Evolutionary conservation across 1,140 invertebrate species (phyloP), one percentile per base, ranked within the genome.

Genomic region (Bombyx mandarina): DNA sequence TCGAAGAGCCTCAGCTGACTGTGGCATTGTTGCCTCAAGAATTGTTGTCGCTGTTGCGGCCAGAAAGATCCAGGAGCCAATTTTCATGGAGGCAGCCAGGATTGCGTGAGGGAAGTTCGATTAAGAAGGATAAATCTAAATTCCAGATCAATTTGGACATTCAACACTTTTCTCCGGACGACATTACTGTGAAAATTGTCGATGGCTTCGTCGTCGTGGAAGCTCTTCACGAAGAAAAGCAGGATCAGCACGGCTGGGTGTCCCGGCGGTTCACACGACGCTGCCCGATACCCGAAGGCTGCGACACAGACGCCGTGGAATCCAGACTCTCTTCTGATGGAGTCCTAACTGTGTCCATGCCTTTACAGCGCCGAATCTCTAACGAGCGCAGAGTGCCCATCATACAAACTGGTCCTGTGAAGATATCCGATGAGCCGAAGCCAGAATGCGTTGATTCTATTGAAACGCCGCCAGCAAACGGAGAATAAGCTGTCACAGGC

Each of bases 121-220:
- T 94, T 43, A 90, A 91, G 63, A 73, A 89, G 45, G 92, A 69
- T 45, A 73, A 62, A 18, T 53, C 58, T 1, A 69, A 67, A 54
- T 92, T 91, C 62, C 89, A 94, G 69, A 90, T 93, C 0, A 90
- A 89, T 62, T 73, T 95, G 66, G 95, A 97, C 73, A 93, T 97
- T 3, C 91, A 94, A 43, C 94, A 96, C 61, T 97, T 97, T 73
- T 88, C 90, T 49, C 94, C 95, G 0, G 91, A 93, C 49, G 95
- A 97, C 73, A 92, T 97, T 7, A 89, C 90, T 8, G 94, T 97
- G 1, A 95, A 94, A 72, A 93, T 92, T 1, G 90, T 91, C 3
- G 93, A 94, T 49, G 91, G 91, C 50, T 88, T 80, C 4, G 78
- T 94, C 0, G 69, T 93, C 1, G 82, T 94, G 1, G 90, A 93